Conservation (phyloP, 2,113 vertebrate genomes). For the Vulpes vulpes region DNA sequence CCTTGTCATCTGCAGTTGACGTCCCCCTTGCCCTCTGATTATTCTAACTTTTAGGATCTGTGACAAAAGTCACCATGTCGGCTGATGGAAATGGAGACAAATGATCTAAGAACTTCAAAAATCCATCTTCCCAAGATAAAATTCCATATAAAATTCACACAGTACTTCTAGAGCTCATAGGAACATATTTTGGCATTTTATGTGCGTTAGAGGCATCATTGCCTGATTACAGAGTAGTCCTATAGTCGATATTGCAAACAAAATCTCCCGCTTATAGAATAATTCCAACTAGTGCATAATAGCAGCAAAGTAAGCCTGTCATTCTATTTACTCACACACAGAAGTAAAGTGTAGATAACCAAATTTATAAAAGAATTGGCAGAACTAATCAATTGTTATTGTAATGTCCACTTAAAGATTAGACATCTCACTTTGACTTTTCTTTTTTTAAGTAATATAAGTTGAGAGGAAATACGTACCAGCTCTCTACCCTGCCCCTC, state of each 20-base stretch:
- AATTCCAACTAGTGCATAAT: constrained; percentile 70
- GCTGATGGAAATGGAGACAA: constrained; percentile 57
- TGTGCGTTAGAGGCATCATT: constrained; percentile 49
- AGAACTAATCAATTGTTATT: constrained; percentile 90
- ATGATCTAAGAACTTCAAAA: constrained; percentile 67
- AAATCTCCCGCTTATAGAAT: constrained; percentile 64
- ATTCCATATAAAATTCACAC: neutral
- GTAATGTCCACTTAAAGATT: constrained; percentile 87
- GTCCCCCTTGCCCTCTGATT: neutral
- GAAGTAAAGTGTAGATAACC: constrained; percentile 88
- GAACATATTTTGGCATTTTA: constrained; percentile 2
- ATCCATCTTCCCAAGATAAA: constrained; percentile 9
- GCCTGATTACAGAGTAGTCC: constrained; percentile 57
- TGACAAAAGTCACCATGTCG: constrained; percentile 43
- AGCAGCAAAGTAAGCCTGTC: constrained; percentile 78
- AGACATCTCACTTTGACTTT: constrained; percentile 84
- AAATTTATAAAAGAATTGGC: constrained; percentile 90
- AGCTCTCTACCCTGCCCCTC: constrained; percentile 82
- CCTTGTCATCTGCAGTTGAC: neutral
- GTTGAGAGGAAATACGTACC: constrained; percentile 85
- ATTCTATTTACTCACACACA: constrained; percentile 83
- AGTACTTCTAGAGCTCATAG: constrained; percentile 55
- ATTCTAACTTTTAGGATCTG: constrained; percentile 54
- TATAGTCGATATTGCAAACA: constrained; percentile 68
- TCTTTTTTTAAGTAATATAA: constrained; percentile 85